These are phyloP conservation scores for Planiliza haematocheilus DNA, from an alignment of 2,113 vertebrate genomes.

Conservation along the genomic window DNA sequence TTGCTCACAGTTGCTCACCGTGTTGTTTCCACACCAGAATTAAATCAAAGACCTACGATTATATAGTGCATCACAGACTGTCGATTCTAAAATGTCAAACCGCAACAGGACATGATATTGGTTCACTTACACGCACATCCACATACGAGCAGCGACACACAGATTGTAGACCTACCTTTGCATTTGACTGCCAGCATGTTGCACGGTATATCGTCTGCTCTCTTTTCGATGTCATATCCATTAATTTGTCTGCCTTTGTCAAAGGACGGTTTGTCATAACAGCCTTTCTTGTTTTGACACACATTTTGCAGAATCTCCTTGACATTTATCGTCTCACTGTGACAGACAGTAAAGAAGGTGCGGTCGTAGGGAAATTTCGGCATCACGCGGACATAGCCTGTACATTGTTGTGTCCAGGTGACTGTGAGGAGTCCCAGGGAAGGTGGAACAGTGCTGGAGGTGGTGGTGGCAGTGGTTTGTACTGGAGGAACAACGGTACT, in stretches of 20 bases:
- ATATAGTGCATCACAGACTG: too few species aligned
- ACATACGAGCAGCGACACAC: not conserved
- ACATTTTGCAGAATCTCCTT: accelerated
- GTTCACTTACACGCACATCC: not conserved
- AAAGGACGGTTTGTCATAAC: accelerated
- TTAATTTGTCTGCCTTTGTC: accelerated
- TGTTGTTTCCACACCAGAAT: too few species aligned
- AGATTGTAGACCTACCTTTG: constrained; percentile 48
- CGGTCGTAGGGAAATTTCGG: accelerated
- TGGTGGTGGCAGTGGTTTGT: not conserved
- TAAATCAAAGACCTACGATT: too few species aligned
- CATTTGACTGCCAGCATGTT: not conserved
- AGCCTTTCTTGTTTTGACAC: constrained; percentile 30
- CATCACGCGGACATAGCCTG: not conserved
- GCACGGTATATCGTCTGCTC: accelerated
- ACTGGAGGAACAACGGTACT: too few species aligned
- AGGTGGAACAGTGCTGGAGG: accelerated
- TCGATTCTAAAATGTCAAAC: constrained; percentile 10
- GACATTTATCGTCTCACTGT: accelerated
- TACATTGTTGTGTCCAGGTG: not conserved
- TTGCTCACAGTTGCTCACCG: too few species aligned
- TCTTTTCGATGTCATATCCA: not conserved
- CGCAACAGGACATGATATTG: not conserved
- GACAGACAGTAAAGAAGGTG: constrained; percentile 1
- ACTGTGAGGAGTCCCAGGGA: not conserved